phyloP scores from a whole-genome alignment of 2,888 invertebrate species.

The Auanema freiburgensis region DNA sequence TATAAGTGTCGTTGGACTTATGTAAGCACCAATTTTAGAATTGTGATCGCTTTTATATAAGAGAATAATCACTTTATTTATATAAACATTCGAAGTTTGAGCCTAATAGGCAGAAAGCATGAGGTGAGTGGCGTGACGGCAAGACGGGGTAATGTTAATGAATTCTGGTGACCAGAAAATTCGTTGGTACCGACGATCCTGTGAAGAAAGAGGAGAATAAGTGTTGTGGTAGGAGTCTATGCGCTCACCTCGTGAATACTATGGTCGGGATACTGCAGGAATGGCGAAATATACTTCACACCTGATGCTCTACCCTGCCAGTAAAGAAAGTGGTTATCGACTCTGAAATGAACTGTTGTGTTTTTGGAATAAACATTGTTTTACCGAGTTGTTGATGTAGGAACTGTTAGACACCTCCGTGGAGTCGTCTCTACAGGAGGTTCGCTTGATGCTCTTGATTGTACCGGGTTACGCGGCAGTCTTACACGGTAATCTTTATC shows the following conservation, averaged over 20 bases:
- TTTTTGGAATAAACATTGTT: not conserved
- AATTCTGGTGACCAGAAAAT: slow-evolving; percentile 52
- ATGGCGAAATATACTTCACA: slow-evolving; percentile 54
- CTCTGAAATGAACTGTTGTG: slow-evolving; percentile 24
- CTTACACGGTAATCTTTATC: slow-evolving; percentile 35
- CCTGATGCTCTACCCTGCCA: slow-evolving; percentile 56
- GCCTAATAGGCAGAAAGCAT: slow-evolving; percentile 57
- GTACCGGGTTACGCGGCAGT: slow-evolving; percentile 22
- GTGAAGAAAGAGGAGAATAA: not conserved
- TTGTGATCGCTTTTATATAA: too few species aligned
- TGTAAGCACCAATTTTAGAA: too few species aligned
- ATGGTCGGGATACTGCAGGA: slow-evolving; percentile 26
- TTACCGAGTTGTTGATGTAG: slow-evolving; percentile 37
- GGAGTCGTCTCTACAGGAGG: slow-evolving; percentile 39
- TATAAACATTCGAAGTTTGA: too few species aligned
- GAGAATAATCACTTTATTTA: too few species aligned
- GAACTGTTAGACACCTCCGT: slow-evolving; percentile 30
- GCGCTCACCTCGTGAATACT: slow-evolving; percentile 17
- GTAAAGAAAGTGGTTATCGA: slow-evolving; percentile 54
- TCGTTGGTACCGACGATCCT: slow-evolving; percentile 46
- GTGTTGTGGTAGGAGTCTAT: slow-evolving; percentile 19
- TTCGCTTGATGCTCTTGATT: slow-evolving; percentile 28
- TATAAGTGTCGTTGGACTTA: too few species aligned
- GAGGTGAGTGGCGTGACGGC: slow-evolving; percentile 53
- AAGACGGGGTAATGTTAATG: slow-evolving; percentile 50